Evolutionary conservation across 1,140 invertebrate genomes (phyloP).

Genomic region (Drosophila sp.): DNA sequence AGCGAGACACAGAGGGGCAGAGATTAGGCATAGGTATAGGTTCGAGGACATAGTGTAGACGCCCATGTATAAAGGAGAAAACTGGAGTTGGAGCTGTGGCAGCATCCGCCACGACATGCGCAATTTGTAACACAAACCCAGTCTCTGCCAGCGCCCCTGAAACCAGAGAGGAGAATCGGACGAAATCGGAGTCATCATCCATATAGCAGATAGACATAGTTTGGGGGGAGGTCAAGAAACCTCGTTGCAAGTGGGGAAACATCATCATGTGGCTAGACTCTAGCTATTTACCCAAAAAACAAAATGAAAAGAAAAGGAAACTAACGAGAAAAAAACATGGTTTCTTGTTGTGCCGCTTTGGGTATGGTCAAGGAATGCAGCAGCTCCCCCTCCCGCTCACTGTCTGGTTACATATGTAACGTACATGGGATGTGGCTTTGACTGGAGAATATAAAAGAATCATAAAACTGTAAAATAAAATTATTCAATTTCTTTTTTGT

Average conservation of each 20-base stretch:
- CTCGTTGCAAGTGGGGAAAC: conserved; percentile 49
- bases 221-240: conserved; percentile 77
- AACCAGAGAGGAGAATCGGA: conserved; percentile 40
- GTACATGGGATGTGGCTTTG: conserved; percentile 62
- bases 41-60: conserved; percentile 12
- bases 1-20: conserved; percentile 2
- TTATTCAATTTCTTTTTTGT: conserved; percentile 66
- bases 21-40: neutral
- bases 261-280: conserved; percentile 23
- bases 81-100: conserved; percentile 15
- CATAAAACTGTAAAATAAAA: conserved; percentile 75
- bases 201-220: conserved; percentile 11
- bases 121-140: conserved; percentile 83
- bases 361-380: conserved; percentile 77
- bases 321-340: conserved; percentile 26
- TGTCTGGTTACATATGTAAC: conserved; percentile 39
- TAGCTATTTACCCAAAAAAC: conserved; percentile 61
- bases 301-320: conserved; percentile 22
- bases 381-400: neutral
- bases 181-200: conserved; percentile 17
- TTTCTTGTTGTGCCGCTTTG: conserved; percentile 55
- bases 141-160: conserved; percentile 77
- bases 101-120: conserved; percentile 75
- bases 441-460: conserved; percentile 64
- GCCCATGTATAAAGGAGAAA: conserved; percentile 16